Conservation (phyloP, 2,888 invertebrate species). For the Latrodectus elegans region DNA sequence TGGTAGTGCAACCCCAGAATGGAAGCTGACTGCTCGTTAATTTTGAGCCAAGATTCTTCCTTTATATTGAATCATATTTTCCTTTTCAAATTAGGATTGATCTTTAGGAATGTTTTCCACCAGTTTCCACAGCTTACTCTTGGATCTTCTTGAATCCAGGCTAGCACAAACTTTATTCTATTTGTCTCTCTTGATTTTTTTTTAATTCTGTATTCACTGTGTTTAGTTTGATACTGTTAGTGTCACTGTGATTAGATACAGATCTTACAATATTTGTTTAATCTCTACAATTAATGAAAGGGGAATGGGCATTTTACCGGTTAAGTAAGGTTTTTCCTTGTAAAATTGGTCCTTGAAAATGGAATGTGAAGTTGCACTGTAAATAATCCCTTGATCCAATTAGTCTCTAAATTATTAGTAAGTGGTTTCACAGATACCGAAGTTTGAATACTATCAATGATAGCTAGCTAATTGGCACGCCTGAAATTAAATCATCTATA, state of each 20-base stretch:
- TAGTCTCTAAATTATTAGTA: slow-evolving; percentile 15
- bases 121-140: neutral
- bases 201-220: slow-evolving; percentile 22
- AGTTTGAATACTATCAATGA: neutral
- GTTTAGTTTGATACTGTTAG: slow-evolving; percentile 5
- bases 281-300: neutral
- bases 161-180: slow-evolving; percentile 11
- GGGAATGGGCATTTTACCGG: neutral
- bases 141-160: slow-evolving; percentile 13
- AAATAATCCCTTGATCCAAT: slow-evolving; percentile 11
- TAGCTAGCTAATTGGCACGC: slow-evolving; percentile 1
- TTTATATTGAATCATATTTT: neutral
- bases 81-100: slow-evolving; percentile 14
- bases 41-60: neutral
- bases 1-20: neutral
- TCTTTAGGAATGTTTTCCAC: neutral
- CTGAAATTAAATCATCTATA: slow-evolving; percentile 3
- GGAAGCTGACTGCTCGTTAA: neutral
- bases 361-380: neutral
- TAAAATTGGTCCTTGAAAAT: slow-evolving; percentile 18
- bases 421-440: neutral
- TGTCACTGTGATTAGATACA: neutral
- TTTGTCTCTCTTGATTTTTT: neutral
- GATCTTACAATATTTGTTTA: neutral
- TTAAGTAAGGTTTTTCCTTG: slow-evolving; percentile 15